phyloP scores from a whole-genome alignment of 2,113 vertebrate genomes.

The Choloepus hoffmanni region DNA sequence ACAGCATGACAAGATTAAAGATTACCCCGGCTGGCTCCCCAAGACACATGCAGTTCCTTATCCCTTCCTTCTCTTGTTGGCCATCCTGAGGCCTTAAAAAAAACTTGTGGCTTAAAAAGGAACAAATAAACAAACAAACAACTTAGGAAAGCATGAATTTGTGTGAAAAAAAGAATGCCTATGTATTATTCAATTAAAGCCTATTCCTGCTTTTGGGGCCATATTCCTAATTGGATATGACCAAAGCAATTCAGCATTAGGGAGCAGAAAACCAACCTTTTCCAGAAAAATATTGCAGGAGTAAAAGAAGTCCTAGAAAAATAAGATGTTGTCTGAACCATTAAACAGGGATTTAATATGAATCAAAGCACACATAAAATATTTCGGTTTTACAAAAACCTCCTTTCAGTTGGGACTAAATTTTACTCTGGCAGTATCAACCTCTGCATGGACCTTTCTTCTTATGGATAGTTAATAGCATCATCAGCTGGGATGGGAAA shows the following conservation, averaged over 20 bases:
- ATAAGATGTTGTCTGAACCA: not conserved
- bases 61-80: not conserved
- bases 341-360: conserved; percentile 5
- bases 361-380: not conserved
- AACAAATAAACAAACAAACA: not conserved
- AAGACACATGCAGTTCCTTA: not conserved
- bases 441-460: not conserved
- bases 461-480: not conserved
- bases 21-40: not conserved
- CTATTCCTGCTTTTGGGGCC: not conserved
- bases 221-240: conserved; percentile 1
- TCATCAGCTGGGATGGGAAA: not conserved
- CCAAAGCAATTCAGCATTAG: not conserved
- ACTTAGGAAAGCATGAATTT: not conserved
- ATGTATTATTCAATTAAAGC: not conserved
- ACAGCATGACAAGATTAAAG: not conserved
- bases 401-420: not conserved
- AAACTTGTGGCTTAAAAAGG: not conserved
- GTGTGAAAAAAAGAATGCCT: not conserved
- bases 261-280: not conserved
- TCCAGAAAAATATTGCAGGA: not conserved
- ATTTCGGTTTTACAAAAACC: not conserved
- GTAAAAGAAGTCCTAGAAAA: not conserved
- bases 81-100: not conserved
- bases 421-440: not conserved